These are phyloP conservation scores for Mormyrus lacerda DNA, from an alignment of 2,113 vertebrate species.

Conservation along the genomic window DNA sequence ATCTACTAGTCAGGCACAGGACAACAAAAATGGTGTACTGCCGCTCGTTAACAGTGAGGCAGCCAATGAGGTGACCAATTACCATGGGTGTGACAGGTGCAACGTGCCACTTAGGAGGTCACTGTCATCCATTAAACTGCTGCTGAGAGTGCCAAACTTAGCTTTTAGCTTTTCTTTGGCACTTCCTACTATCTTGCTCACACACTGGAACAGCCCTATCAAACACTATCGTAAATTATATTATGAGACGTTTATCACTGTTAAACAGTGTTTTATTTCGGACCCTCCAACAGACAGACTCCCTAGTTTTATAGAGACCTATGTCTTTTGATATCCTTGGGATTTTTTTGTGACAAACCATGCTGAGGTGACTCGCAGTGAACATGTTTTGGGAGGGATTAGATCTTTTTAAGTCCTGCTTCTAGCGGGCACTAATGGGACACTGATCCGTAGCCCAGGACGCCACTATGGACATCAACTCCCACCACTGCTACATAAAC, in stretches of 20 bases:
- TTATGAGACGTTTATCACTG: not conserved
- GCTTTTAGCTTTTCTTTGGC: not conserved
- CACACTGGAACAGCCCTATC: not conserved
- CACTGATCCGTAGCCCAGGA: not conserved
- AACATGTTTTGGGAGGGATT: not conserved
- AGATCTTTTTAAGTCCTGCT: not conserved
- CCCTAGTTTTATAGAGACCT: not conserved
- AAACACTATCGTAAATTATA: not conserved
- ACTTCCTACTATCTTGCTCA: not conserved
- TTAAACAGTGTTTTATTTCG: slow-evolving; percentile 1
- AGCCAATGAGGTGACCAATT: not conserved
- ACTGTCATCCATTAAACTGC: not conserved
- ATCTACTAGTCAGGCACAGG: not conserved
- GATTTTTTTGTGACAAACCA: not conserved
- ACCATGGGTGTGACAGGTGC: not conserved
- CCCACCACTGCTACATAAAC: not conserved
- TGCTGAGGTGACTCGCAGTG: not conserved
- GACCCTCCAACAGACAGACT: not conserved
- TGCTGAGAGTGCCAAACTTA: not conserved
- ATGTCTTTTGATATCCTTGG: not conserved
- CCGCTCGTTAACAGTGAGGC: not conserved
- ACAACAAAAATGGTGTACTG: not conserved
- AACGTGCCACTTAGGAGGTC: not conserved
- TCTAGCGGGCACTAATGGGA: not conserved
- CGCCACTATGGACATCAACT: not conserved